Evolutionary conservation across 2,113 vertebrate species (phyloP), one percentile per base, ranked within the genome.

Genomic region (Forbesichthys agassizii): DNA sequence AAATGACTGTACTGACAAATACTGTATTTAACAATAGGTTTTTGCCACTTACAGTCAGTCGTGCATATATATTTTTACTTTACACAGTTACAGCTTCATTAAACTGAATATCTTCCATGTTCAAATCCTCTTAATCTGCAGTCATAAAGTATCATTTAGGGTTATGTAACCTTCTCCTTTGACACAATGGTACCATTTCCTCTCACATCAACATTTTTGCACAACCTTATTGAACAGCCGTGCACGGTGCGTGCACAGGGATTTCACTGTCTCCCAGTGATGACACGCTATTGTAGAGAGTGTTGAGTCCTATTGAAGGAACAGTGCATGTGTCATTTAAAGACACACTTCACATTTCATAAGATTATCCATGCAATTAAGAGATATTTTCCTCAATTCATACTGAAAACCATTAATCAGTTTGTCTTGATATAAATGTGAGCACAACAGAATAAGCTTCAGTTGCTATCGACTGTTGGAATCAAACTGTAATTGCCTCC

Each of bases 401-500:
- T 27, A 27, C 27, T 27, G 27, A 27, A 27, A 27, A 27, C 27
- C 27, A 27, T 27, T 27, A 27, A 27, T 27, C 27, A 14, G 13
- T 52, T 3, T 52, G 49, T 52, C 13, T 52, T 52, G 49, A 52
- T 52, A 52, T 8, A 4, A 12, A 12, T 52, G 49, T 52, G 49
- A 14, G 11, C 13, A 52, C 49, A 52, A 3, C 49, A 52, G 13
- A 16, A 9, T 55, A 11, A 65, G 67, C 69, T 20, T 49, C 52
- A 61, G 18, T 71, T 20, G 36, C 42, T 75, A 18, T 18, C 64
- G 51, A 47, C 0, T 13, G 63, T 52, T 56, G 33, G n/a, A 58
- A n/a, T 61, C 63, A 75, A 61, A 47, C 48, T 36, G 14, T 20
- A 53, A 18, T 55, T 12, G 61, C 42, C 60, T 48, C 77, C 75